Evolutionary conservation across 2,888 invertebrate genomes (phyloP).

Genomic region (Trichopoda pennipes): DNA sequence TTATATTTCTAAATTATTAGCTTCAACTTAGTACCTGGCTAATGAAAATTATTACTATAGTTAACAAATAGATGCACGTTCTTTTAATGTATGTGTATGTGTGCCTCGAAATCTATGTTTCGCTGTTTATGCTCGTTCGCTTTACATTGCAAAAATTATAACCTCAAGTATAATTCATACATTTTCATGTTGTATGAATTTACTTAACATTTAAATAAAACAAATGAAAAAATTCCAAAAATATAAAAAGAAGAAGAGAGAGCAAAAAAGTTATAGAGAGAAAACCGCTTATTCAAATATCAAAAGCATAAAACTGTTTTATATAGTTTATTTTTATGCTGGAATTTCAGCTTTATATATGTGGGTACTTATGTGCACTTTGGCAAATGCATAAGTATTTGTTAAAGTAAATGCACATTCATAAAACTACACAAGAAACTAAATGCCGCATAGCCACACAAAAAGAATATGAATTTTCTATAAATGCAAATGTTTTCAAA

Average conservation of each 20-base stretch:
- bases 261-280: not conserved
- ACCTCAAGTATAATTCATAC: conserved; percentile 56
- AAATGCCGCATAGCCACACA: not conserved
- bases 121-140: not conserved
- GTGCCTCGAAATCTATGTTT: not conserved
- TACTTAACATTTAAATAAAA: conserved; percentile 17
- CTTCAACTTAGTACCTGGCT: too few species aligned
- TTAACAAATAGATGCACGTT: too few species aligned
- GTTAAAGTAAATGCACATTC: conserved; percentile 1
- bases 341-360: not conserved
- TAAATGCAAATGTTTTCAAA: not conserved
- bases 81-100: not conserved
- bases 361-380: not conserved
- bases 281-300: conserved; percentile 62
- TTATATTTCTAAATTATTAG: too few species aligned
- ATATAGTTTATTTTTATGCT: conserved; percentile 27
- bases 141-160: conserved; percentile 47
- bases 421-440: not conserved
- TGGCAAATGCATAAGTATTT: conserved; percentile 9
- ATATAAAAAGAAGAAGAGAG: not conserved
- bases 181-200: conserved; percentile 26
- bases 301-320: conserved; percentile 39
- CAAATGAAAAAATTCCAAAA: conserved; percentile 24
- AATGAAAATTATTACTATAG: too few species aligned
- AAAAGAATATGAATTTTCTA: conserved; percentile 46